Conservation (phyloP, 1,140 invertebrate genomes). For the Papilio aristodemus region DNA sequence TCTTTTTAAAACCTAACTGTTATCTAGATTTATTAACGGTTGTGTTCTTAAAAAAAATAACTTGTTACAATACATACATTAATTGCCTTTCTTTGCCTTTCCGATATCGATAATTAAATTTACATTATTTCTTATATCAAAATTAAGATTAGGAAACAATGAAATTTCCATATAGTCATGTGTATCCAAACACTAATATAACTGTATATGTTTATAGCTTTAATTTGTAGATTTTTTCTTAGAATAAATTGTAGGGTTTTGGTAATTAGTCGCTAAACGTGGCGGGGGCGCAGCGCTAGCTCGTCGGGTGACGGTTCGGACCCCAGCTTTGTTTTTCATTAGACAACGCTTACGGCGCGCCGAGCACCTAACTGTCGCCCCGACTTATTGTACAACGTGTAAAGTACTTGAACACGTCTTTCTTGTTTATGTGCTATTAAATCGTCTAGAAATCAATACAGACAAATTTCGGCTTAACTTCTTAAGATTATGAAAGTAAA, state of each 20-base stretch:
- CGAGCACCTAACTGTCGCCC: constrained; percentile 40
- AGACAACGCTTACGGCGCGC: constrained; percentile 51
- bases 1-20: too few relatives aligned
- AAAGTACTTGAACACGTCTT: constrained; percentile 47
- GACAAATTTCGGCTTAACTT: background rate
- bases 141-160: too few relatives aligned
- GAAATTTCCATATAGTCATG: too few relatives aligned
- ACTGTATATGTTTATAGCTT: constrained; percentile 23
- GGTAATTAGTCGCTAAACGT: constrained; percentile 56
- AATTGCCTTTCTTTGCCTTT: too few relatives aligned
- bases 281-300: constrained; percentile 42
- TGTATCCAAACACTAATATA: background rate
- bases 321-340: constrained; percentile 67
- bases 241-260: constrained; percentile 44
- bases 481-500: background rate
- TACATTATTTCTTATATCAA: too few relatives aligned
- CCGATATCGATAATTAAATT: too few relatives aligned
- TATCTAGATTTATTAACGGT: too few relatives aligned
- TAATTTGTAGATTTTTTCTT: constrained; percentile 36
- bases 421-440: constrained; percentile 10
- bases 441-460: background rate
- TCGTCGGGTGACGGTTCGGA: constrained; percentile 34
- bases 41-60: too few relatives aligned
- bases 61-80: too few relatives aligned
- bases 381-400: constrained; percentile 46